phyloP scores from a whole-genome alignment of 1,140 invertebrate species.

The Aphelinus certus region DNA sequence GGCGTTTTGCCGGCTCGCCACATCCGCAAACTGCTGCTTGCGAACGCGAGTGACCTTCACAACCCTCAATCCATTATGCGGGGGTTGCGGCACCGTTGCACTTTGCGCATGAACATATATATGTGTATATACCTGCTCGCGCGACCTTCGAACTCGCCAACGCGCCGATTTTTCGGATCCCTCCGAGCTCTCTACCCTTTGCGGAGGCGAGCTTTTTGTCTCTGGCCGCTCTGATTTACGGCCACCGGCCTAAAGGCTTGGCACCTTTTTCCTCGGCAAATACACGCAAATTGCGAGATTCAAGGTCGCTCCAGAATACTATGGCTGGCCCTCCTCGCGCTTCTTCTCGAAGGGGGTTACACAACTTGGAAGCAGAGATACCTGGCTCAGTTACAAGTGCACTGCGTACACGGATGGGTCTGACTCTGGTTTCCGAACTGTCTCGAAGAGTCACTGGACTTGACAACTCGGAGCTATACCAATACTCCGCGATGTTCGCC shows the following conservation, averaged over 20 bases:
- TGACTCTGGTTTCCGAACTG: background rate
- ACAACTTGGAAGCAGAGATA: constrained; percentile 43
- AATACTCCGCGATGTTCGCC: too few relatives aligned
- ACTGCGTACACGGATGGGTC: constrained; percentile 50
- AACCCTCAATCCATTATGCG: too few relatives aligned
- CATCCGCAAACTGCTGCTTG: constrained; percentile 54
- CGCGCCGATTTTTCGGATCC: constrained; percentile 15
- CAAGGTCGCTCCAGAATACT: constrained; percentile 51
- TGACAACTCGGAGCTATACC: too few relatives aligned
- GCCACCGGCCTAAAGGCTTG: constrained; percentile 55
- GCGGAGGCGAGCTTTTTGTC: background rate
- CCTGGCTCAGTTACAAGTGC: constrained; percentile 61
- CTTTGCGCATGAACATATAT: too few relatives aligned
- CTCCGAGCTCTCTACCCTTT: constrained; percentile 15
- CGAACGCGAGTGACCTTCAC: too few relatives aligned
- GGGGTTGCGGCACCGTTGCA: too few relatives aligned
- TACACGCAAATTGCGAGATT: constrained; percentile 60
- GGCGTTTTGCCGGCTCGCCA: constrained; percentile 36
- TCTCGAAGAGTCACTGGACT: too few relatives aligned
- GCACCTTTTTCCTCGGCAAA: constrained; percentile 37
- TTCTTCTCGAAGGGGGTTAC: constrained; percentile 46
- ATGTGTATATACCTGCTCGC: too few relatives aligned
- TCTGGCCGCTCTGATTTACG: constrained; percentile 59
- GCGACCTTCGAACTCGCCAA: background rate
- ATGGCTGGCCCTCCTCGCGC: constrained; percentile 30